phyloP scores from a whole-genome alignment of 2,888 invertebrate genomes.

The Eubasilissa splendida region DNA sequence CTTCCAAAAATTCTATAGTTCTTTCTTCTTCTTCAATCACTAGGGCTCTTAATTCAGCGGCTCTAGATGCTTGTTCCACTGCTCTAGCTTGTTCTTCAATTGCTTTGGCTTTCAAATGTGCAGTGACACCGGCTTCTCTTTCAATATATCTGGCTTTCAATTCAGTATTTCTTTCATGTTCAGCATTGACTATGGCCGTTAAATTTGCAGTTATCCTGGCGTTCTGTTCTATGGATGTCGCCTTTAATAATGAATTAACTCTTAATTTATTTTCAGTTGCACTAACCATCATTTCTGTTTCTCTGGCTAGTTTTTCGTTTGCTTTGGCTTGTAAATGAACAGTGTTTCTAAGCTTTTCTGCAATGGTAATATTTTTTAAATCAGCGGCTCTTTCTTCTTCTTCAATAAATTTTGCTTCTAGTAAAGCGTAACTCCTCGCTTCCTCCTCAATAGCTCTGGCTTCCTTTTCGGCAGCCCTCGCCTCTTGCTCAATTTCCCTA shows the following conservation, averaged over 20 bases:
- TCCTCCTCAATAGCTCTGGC: slow-evolving; percentile 13
- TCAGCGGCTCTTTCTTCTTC: not conserved
- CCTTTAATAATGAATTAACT: not conserved
- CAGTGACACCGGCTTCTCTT: too few species aligned
- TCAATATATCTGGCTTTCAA: not conserved
- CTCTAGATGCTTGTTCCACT: too few species aligned
- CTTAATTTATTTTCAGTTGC: slow-evolving; percentile 14
- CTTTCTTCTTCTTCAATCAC: not conserved
- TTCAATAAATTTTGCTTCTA: not conserved
- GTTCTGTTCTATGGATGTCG: not conserved
- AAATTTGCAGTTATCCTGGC: not conserved
- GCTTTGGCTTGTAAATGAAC: not conserved
- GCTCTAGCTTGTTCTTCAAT: too few species aligned
- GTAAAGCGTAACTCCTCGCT: not conserved
- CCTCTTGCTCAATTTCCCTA: not conserved
- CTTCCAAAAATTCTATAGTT: too few species aligned
- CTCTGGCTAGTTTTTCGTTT: slow-evolving; percentile 1
- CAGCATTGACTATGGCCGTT: not conserved
- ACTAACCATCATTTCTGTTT: not conserved
- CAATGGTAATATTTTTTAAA: not conserved
- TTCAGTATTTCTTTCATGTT: not conserved
- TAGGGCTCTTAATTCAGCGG: too few species aligned
- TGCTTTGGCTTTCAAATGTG: too few species aligned
- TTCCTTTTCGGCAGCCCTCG: not conserved
- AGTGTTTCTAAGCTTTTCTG: not conserved